Evolutionary conservation across 2,113 vertebrate species (phyloP).

Genomic region (Tiliqua scincoides): DNA sequence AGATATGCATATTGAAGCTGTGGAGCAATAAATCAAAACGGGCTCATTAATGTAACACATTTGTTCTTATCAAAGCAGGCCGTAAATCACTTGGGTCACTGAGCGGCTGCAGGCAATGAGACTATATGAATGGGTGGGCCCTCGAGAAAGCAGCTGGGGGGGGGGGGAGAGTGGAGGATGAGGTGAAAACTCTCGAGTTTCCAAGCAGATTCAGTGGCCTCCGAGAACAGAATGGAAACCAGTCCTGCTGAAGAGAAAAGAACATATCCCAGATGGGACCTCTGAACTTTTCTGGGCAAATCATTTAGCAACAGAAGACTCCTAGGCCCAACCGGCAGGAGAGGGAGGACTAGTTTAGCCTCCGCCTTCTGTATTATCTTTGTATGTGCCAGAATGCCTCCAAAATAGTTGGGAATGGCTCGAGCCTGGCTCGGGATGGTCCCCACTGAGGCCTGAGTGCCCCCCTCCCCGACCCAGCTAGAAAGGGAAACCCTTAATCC

Average conservation of each 20-base stretch:
- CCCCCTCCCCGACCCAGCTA: slow-evolving; percentile 54
- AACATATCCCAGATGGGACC: neutral
- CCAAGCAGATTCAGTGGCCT: too few species aligned
- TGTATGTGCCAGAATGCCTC: neutral
- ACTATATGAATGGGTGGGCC: neutral
- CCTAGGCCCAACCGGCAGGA: neutral
- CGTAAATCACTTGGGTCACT: neutral
- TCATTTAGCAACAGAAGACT: neutral
- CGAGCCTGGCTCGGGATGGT: slow-evolving; percentile 58
- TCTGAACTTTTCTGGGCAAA: neutral
- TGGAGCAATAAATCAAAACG: slow-evolving; percentile 3
- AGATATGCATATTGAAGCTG: neutral
- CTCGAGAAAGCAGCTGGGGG: neutral
- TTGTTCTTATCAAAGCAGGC: slow-evolving; percentile 17
- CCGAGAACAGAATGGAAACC: neutral
- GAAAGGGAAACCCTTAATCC: slow-evolving; percentile 64
- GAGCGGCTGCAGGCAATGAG: neutral
- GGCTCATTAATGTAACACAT: slow-evolving; percentile 11
- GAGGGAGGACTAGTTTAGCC: neutral
- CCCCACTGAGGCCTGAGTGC: slow-evolving; percentile 53
- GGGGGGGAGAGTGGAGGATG: too few species aligned
- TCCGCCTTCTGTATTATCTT: slow-evolving; percentile 28
- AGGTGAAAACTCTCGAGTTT: neutral
- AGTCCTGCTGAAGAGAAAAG: neutral
- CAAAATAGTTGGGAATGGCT: slow-evolving; percentile 2